Evolutionary conservation across 2,113 vertebrate species (phyloP).

Genomic region (Kryptolebias marmoratus): DNA sequence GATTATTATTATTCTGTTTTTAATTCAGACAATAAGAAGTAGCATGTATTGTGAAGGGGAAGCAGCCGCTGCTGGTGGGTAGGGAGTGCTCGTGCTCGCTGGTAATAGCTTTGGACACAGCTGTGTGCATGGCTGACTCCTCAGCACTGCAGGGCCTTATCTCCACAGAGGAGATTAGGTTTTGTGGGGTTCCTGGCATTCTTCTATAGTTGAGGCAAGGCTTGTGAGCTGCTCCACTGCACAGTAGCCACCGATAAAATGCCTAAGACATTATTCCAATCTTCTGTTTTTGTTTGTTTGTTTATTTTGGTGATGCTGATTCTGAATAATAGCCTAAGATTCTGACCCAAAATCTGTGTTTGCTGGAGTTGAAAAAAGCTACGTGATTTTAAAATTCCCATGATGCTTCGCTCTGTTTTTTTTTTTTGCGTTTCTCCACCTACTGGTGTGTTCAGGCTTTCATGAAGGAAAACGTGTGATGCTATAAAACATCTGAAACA

Average conservation of each 20-base stretch:
- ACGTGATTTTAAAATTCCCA: conserved; percentile 6
- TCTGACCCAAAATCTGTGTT: not conserved
- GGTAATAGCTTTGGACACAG: conserved; percentile 74
- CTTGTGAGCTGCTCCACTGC: conserved; percentile 43
- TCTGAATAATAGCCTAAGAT: conserved; percentile 10
- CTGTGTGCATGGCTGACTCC: conserved; percentile 68
- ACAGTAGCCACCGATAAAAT: conserved; percentile 56
- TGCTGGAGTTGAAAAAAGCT: conserved; percentile 19
- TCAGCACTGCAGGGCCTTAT: conserved; percentile 67
- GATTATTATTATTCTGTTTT: conserved; percentile 36
- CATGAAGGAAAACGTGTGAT: conserved; percentile 19
- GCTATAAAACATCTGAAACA: conserved; percentile 18
- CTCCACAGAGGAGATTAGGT: conserved; percentile 68
- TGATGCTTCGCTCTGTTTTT: not conserved
- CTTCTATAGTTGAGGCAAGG: conserved; percentile 46
- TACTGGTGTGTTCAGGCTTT: not conserved
- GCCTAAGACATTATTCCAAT: conserved; percentile 53
- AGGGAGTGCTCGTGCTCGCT: conserved; percentile 46
- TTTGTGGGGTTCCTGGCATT: conserved; percentile 54
- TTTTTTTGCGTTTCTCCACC: not conserved
- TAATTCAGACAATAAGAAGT: conserved; percentile 46
- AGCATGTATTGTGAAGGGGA: conserved; percentile 35
- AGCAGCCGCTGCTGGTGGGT: conserved; percentile 44
- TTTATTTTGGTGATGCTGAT: conserved; percentile 30
- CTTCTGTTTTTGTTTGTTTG: not conserved